Base-by-base conservation (phyloP, 1,140 invertebrate species). In the Bombus pyrosoma region DNA sequence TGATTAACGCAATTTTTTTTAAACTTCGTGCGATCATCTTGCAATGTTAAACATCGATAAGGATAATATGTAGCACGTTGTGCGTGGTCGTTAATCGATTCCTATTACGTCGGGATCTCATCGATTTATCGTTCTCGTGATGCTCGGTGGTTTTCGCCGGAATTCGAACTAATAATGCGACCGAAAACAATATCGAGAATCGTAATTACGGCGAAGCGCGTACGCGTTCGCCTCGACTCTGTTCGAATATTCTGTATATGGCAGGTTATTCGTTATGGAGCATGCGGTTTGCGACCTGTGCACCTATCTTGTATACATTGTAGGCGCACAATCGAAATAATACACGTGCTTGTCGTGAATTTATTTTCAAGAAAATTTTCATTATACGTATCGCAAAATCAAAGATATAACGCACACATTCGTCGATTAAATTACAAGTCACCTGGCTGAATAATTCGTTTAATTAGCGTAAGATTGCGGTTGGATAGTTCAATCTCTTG, bases 151-250 rank as follows among this genome's bases (percentile, higher is more conserved):
- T 85, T 81, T 43, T 85, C 78, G 28, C 78, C 43, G 79, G 84
- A 90, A 90, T 90, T 81, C 62, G 74, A 71, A 72, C 85, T 90
- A 89, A 89, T 90, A 90, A 89, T 78, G 74, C 88, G 68, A 82
- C 68, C 88, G 81, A 86, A 89, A 87, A 87, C 89, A 90, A 90
- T 90, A 90, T 90, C 69, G 88, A 78, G 74, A 73, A 75, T 66
- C 43, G 89, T 89, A 90, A 90, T 90, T 90, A 90, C 74, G 64
- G 3, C 43, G 78, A 84, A 83, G n/a, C 75, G 66, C 73, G 81
- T 78, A 47, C 83, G 66, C 32, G 57, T 18, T 75, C 68, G 53
- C 68, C 71, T 75, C 74, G 37, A 5, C 6, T 41, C 41, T 41
- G 13, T 28, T 39, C 66, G 84, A 43, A 73, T 28, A 57, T 73